Percentiles rank a stretch among this genome's conserved stretches.
These are phyloP conservation scores for Drosophila macrospina DNA, from an alignment of 2,888 invertebrate species.

Conservation along the genomic window DNA sequence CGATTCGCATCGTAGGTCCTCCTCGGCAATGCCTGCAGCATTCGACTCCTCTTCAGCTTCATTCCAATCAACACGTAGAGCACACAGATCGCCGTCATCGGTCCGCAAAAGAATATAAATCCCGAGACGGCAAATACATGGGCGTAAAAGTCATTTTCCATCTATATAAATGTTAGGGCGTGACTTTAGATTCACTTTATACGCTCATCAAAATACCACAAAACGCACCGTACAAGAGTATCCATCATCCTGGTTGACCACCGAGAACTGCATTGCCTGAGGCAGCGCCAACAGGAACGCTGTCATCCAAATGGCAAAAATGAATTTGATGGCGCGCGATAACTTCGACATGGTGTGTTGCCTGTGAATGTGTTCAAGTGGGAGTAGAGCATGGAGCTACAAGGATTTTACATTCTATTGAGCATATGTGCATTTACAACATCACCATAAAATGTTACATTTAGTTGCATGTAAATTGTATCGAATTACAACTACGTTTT, in stretches of 20 bases:
- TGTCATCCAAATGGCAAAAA: conserved; percentile 92
- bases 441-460: not conserved
- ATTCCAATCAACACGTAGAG: conserved; percentile 92
- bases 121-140: conserved; percentile 93
- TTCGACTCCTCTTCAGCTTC: conserved; percentile 89
- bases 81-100: conserved; percentile 94
- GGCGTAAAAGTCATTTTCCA: conserved; percentile 86
- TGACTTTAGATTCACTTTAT: conserved; percentile 18
- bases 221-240: conserved; percentile 83
- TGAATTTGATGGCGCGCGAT: conserved; percentile 92
- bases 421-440: not conserved
- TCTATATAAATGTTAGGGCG: conserved; percentile 65
- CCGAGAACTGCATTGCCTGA: conserved; percentile 87
- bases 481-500: not conserved
- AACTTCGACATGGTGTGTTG: conserved; percentile 94
- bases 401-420: not conserved
- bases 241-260: conserved; percentile 81
- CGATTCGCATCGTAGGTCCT: conserved; percentile 85
- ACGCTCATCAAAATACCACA: conserved; percentile 9
- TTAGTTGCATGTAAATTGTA: not conserved
- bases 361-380: conserved; percentile 62
- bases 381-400: not conserved
- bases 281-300: conserved; percentile 91
- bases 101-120: conserved; percentile 93
- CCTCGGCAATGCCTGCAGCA: conserved; percentile 88